Evolutionary conservation across 1,140 invertebrate species (phyloP), one percentile per base, ranked within the genome.

Genomic region (Drosophila ohnishii): DNA sequence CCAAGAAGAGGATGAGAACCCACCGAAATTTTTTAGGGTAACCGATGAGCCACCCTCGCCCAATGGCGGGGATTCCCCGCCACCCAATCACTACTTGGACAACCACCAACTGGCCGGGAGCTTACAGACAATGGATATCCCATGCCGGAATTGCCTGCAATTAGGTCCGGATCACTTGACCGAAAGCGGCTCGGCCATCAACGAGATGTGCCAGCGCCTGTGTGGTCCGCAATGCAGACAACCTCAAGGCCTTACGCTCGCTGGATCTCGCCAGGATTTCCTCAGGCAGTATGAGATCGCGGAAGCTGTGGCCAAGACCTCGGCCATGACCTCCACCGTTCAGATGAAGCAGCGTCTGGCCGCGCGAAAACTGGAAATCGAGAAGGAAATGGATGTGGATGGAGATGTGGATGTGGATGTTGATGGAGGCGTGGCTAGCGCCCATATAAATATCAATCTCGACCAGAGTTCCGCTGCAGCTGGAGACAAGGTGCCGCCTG

Each of bases 261-360:
- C 65, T 19, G 90, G 90, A 39, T 48, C 65, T 56, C 76, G 92
- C 28, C 80, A 90, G 67, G 92, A 91, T 64, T 93, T 93, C 75
- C 90, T 92, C 32, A 92, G 93, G 76, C 93, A 93, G 32, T 91
- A 93, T 25, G 92, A 92, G 57, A 80, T 94, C 42, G 94, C 94
- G 45, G 94, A 95, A 90, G 92, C 93, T 48, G 84, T 95, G 62
- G 93, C 94, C 28, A 92, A 92, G 71, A 93, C 93, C 56, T 93
- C 92, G 81, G 84, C 94, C 77, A 92, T 94, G 92, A 94, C 93
- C 50, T 93, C 93, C 39, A 92, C 93, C 6, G 92, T 92, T n/a
- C 83, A 87, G 80, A 93, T 93, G 39, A 93, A 92, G 72, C 91
- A 93, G 60, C 91, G 94, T 63, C 88, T 94, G 35, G 92, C 92